These are phyloP conservation scores for Conops quadrifasciatus DNA, from an alignment of 2,888 invertebrate genomes.

Conservation along the genomic window DNA sequence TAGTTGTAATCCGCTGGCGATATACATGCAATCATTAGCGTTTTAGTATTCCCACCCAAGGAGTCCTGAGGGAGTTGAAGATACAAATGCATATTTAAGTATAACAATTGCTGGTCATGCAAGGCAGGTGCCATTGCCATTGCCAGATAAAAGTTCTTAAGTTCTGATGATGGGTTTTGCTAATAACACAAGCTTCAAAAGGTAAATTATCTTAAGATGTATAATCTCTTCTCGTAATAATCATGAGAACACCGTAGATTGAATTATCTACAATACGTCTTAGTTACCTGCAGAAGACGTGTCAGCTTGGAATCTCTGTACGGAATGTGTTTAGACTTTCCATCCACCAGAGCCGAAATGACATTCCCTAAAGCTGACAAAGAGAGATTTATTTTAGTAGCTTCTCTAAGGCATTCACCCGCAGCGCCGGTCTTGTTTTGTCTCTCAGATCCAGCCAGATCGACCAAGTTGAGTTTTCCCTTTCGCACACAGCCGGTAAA, in stretches of 20 bases:
- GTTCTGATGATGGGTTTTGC: too few relatives aligned
- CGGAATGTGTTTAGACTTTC: conserved; percentile 81
- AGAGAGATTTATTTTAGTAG: conserved; percentile 88
- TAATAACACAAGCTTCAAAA: too few relatives aligned
- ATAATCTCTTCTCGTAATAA: too few relatives aligned
- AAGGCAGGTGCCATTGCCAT: too few relatives aligned
- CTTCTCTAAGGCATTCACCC: conserved; percentile 85
- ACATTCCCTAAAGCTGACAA: conserved; percentile 87
- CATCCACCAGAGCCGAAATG: conserved; percentile 86
- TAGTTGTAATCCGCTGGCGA: conserved; percentile 85
- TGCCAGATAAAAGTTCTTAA: too few relatives aligned
- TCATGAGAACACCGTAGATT: too few relatives aligned
- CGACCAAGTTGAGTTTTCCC: conserved; percentile 83
- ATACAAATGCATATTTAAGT: too few relatives aligned
- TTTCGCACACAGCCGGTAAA: conserved; percentile 50
- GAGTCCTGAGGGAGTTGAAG: conserved; percentile 73
- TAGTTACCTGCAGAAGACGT: conserved; percentile 73
- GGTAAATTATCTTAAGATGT: too few relatives aligned
- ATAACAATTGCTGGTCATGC: too few relatives aligned
- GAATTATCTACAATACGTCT: not conserved
- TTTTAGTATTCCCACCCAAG: conserved; percentile 87
- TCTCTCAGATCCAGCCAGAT: conserved; percentile 88
- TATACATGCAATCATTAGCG: conserved; percentile 86
- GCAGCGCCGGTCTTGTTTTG: conserved; percentile 86
- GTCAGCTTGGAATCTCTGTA: conserved; percentile 89